Evolutionary conservation across 1,140 invertebrate species (phyloP).

Genomic region (Mamestra configurata): DNA sequence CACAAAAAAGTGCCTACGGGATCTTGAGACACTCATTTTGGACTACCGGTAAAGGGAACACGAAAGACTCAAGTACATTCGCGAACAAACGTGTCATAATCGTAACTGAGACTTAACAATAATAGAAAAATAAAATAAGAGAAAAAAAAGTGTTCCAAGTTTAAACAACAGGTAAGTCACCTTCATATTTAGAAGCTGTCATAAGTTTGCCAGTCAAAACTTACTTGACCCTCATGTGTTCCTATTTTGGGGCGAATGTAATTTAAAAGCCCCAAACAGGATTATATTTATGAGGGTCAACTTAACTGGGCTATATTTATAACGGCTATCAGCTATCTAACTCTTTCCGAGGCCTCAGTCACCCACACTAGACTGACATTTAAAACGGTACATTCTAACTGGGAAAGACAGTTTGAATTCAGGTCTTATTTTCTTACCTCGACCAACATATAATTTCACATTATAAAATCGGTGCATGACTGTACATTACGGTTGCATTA

Average conservation of each 20-base stretch:
- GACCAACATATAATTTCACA: background rate
- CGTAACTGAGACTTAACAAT: no score
- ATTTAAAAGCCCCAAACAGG: background rate
- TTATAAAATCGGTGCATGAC: no score
- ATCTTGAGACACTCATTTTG: no score
- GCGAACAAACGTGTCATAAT: no score
- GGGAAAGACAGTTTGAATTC: background rate
- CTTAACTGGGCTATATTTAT: background rate
- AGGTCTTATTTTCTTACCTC: background rate
- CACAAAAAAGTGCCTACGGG: background rate
- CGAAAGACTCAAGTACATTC: no score
- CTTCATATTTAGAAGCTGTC: background rate
- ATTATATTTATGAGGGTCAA: slow-evolving; percentile 1
- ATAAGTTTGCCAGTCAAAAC: background rate
- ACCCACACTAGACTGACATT: slow-evolving; percentile 14
- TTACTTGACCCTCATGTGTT: slow-evolving; percentile 3
- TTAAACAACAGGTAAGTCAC: no score
- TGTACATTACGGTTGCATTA: no score
- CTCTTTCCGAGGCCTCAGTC: background rate
- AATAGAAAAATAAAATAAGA: no score
- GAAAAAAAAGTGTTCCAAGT: no score
- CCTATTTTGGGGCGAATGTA: slow-evolving; percentile 24
- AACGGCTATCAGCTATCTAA: background rate
- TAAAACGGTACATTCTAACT: slow-evolving; percentile 14
- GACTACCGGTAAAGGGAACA: no score